A percentile compares a stretch with the other conserved stretches of the same genome.
Conservation (phyloP, 2,888 invertebrate species). For the Podotricha telesiphe region DNA sequence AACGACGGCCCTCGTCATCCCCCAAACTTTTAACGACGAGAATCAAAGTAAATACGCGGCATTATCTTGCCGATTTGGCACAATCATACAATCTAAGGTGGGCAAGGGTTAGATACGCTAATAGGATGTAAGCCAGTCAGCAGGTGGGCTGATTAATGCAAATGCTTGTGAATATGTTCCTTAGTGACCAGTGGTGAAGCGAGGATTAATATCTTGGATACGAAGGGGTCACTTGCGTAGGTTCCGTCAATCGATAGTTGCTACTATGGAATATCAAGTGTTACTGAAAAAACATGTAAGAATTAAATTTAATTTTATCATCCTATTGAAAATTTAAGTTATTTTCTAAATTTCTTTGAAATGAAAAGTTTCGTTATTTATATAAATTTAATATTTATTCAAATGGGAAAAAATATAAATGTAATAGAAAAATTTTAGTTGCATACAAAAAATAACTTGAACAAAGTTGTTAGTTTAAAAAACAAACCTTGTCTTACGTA, state of each 20-base stretch:
- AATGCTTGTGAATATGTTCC: slow-evolving; percentile 40
- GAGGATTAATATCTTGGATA: slow-evolving; percentile 41
- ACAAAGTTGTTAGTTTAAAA: neutral
- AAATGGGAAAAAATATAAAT: too few species aligned
- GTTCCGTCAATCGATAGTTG: neutral
- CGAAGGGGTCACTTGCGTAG: slow-evolving; percentile 19
- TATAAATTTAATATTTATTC: too few species aligned
- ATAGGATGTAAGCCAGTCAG: slow-evolving; percentile 61
- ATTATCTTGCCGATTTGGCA: slow-evolving; percentile 81
- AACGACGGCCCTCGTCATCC: slow-evolving; percentile 81
- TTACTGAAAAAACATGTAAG: too few species aligned
- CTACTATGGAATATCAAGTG: neutral
- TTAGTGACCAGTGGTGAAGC: slow-evolving; percentile 43
- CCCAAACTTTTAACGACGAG: slow-evolving; percentile 83
- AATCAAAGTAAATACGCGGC: slow-evolving; percentile 83
- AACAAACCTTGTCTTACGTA: neutral
- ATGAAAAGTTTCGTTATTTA: too few species aligned
- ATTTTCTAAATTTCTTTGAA: too few species aligned
- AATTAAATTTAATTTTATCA: neutral
- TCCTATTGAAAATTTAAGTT: neutral
- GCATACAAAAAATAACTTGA: too few species aligned
- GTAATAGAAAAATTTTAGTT: too few species aligned
- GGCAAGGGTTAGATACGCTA: slow-evolving; percentile 68
- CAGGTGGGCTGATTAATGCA: slow-evolving; percentile 57
- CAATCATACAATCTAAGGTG: slow-evolving; percentile 72